Evolutionary conservation across 2,113 vertebrate species (phyloP).

Genomic region (Dicaeum eximium): DNA sequence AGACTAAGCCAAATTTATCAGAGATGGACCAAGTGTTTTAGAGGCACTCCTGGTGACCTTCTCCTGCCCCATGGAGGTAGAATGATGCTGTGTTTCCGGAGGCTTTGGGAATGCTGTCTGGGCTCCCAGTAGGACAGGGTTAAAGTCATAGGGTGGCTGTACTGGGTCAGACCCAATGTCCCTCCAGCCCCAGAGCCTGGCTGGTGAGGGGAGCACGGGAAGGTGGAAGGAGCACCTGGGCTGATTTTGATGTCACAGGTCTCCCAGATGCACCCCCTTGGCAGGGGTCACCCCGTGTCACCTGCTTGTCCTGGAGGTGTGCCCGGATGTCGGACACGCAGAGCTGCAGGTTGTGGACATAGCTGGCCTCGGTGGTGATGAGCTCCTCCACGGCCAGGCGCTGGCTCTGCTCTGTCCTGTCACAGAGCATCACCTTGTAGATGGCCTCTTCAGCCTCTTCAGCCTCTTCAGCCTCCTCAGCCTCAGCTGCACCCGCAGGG

Average conservation of each 20-base stretch:
- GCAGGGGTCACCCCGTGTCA: neutral
- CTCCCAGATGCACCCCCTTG: no score
- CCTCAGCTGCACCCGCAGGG: neutral
- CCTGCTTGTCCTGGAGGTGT: conserved; percentile 75
- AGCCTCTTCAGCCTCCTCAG: conserved; percentile 34
- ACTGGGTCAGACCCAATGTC: neutral
- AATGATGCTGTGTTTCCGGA: neutral
- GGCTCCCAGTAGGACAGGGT: neutral
- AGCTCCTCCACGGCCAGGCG: conserved; percentile 82
- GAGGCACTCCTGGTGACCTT: neutral
- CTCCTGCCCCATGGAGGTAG: neutral
- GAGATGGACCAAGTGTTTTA: neutral
- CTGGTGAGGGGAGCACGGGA: neutral
- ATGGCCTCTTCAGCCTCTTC: conserved; percentile 2
- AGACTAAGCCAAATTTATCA: neutral
- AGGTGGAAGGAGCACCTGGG: neutral
- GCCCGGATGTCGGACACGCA: conserved; percentile 77
- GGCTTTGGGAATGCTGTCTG: neutral
- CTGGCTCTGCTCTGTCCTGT: conserved; percentile 76
- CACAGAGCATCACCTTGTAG: conserved; percentile 30
- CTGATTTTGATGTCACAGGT: no score
- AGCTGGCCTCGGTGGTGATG: conserved; percentile 84
- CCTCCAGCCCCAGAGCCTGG: neutral
- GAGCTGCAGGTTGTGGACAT: conserved; percentile 78
- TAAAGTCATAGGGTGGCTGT: rapidly evolving